These are phyloP conservation scores for Tortrix viridana DNA, from an alignment of 2,888 invertebrate species.

Conservation along the genomic window DNA sequence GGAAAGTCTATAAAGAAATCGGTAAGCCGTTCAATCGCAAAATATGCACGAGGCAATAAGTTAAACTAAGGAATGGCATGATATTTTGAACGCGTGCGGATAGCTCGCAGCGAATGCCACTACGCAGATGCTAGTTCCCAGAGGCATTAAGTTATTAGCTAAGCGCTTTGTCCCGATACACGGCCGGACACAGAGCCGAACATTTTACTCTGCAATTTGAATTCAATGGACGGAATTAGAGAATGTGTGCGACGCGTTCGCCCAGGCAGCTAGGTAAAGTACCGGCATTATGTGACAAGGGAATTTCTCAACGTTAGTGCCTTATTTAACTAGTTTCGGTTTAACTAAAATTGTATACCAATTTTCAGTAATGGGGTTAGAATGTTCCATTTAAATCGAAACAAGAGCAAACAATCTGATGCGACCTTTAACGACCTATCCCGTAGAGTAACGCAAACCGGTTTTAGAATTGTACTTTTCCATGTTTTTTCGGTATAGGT, in stretches of 20 bases:
- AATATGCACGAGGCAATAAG: slow-evolving; percentile 44
- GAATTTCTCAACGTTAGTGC: slow-evolving; percentile 54
- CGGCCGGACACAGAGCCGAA: slow-evolving; percentile 58
- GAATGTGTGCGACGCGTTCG: slow-evolving; percentile 60
- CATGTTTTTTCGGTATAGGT: too few species aligned
- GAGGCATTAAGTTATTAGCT: slow-evolving; percentile 81
- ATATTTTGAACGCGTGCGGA: slow-evolving; percentile 51
- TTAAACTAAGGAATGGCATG: slow-evolving; percentile 45
- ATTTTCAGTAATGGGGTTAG: slow-evolving; percentile 1
- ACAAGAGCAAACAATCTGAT: not conserved
- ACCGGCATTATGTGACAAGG: slow-evolving; percentile 62
- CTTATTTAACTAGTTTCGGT: not conserved
- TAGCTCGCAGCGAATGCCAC: slow-evolving; percentile 42
- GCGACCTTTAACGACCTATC: not conserved
- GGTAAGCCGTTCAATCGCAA: slow-evolving; percentile 45
- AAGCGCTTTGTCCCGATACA: slow-evolving; percentile 70
- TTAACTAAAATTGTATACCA: slow-evolving; percentile 1
- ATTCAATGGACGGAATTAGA: slow-evolving; percentile 80
- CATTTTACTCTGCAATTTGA: slow-evolving; percentile 80
- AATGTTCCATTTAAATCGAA: not conserved
- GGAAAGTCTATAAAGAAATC: slow-evolving; percentile 50
- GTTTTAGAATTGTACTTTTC: too few species aligned
- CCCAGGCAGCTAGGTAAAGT: slow-evolving; percentile 63
- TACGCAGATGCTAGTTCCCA: slow-evolving; percentile 71
- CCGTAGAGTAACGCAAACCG: not conserved